Conservation (phyloP, 2,888 invertebrate genomes). For the Luperina testacea region DNA sequence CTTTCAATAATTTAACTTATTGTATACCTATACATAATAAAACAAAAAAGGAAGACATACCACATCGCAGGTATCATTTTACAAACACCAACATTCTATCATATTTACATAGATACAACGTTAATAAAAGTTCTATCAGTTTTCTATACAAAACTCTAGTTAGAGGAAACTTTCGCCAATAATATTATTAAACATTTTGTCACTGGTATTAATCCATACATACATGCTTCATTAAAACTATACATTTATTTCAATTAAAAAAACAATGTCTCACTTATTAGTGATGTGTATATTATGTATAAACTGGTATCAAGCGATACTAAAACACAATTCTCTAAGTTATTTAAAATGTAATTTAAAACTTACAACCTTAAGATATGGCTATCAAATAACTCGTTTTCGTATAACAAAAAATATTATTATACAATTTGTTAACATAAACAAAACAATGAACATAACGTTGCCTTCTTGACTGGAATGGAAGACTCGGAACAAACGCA, state of each 20-base stretch:
- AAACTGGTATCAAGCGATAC: conserved; percentile 54
- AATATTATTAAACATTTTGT: conserved; percentile 55
- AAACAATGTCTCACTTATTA: conserved; percentile 36
- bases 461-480: conserved; percentile 80
- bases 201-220: conserved; percentile 56
- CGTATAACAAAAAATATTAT: conserved; percentile 82
- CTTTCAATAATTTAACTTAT: conserved; percentile 89
- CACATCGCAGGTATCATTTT: conserved; percentile 76
- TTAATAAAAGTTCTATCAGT: conserved; percentile 59
- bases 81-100: conserved; percentile 82
- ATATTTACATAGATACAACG: conserved; percentile 86
- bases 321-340: conserved; percentile 48
- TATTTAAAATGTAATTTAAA: conserved; percentile 58
- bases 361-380: conserved; percentile 72
- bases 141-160: conserved; percentile 52
- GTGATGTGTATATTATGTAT: conserved; percentile 43
- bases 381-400: conserved; percentile 72
- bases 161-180: conserved; percentile 50
- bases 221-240: conserved; percentile 50
- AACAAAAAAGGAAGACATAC: conserved; percentile 89
- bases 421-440: conserved; percentile 85
- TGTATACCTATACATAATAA: conserved; percentile 82
- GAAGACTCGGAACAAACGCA: conserved; percentile 84
- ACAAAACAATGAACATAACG: conserved; percentile 85
- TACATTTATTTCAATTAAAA: conserved; percentile 28